Evolutionary conservation across 2,113 vertebrate species (phyloP), one percentile per base, ranked within the genome.

Genomic region (Theropithecus gelada): DNA sequence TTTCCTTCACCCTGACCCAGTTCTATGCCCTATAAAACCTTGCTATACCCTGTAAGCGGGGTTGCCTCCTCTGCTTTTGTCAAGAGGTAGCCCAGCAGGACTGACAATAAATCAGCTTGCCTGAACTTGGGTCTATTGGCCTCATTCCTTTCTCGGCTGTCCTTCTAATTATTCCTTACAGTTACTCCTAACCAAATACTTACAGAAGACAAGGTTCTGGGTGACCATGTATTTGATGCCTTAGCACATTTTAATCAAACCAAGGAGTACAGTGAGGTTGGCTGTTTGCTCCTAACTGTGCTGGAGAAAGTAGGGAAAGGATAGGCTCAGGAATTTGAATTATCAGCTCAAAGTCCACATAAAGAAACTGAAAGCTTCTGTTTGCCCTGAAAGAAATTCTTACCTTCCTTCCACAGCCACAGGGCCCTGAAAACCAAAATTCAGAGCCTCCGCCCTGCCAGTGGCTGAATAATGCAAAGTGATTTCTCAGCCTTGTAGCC

Each of bases 381-480:
- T 83, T 27, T 83, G 3, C 1, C 38, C 50, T 89, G 55, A 92
- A 80, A 83, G 50, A 94, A 87, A 85, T 76, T 22, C 5, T 61
- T 92, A 8, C 68, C 25, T 94, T 23, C 43, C 43, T 66, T 52
- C 43, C 81, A 25, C 76, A 92, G 30, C 20, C 40, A 85, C 43
- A 61, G 48, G 14, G 20, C 27, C 90, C 82, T 84, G 18, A 81
- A 94, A 94, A 81, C 75, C 48, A 96, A 89, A 89, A 70, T 30
- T 0, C 17, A 79, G 70, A 38, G 25, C 80, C 16, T 82, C 45
- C 81, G 5, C 45, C 25, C 30, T 92, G 5, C 5, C 40, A 61
- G 18, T 27, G 45, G n/a, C 38, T 79, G 38, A 93, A 80, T 32
- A 50, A 59, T 16, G 1, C 38, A 88, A 90, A 93, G 27, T 23